Evolutionary conservation across 2,888 invertebrate genomes (phyloP), one percentile per base, ranked within the genome.

Genomic region (Eupsilia transversa): DNA sequence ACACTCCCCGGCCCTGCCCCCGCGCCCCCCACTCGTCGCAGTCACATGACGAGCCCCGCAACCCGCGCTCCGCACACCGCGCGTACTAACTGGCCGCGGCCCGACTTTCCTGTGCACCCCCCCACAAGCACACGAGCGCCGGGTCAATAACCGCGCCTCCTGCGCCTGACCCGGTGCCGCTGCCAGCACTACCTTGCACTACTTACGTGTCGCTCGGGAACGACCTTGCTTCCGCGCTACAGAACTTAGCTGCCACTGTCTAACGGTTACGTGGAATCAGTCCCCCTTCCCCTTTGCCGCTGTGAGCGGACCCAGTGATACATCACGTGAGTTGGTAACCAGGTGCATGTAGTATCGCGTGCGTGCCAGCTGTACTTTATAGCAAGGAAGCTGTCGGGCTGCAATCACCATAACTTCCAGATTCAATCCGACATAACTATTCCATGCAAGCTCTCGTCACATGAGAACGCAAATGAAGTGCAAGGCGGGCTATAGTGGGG

Each of bases 31-130:
- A 74, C 88, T 66, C 72, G 84, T 81, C 88, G 82, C 72, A 87
- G 88, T 91, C 92, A 92, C 91, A 90, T 92, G 91, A 92, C 88
- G 46, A 46, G 30, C n/a, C 81, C 81, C 87, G 73, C 71, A 57
- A 83, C 84, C 70, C 82, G 73, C 74, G 14, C 35, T 78, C 84
- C 87, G 75, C 71, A 67, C 75, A 56, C 86, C 77, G 38, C 74
- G 30, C 41, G 56, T 64, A 64, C 59, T 43, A 60, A 68, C 78
- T 74, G 80, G 66, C 54, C 54, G 76, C 64, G 35, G 54, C 35
- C 35, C 76, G 82, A 82, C 83, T 79, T 77, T 80, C 78, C 85
- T 89, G 81, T 54, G 71, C 61, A 74, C 68, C 82, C 81, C 69
- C 68, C 71, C 77, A 49, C 74, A 38, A 35, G 64, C 57, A 20